These are phyloP conservation scores for Frankliniella intonsa DNA, from an alignment of 2,888 invertebrate genomes.

Conservation along the genomic window DNA sequence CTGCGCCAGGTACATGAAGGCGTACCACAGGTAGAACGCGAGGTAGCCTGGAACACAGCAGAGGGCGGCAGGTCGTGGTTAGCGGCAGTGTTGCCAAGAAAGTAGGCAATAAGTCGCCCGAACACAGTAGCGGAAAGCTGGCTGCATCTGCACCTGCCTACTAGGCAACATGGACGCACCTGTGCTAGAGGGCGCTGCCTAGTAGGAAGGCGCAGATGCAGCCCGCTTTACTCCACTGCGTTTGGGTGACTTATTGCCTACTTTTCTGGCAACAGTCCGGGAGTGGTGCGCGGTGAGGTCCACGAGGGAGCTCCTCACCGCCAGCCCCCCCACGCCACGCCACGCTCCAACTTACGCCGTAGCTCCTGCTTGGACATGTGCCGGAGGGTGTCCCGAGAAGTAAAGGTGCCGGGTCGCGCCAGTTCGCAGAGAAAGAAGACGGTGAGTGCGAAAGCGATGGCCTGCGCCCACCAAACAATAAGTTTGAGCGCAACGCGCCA, in stretches of 20 bases:
- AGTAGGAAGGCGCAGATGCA: too few species aligned
- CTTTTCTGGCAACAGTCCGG: too few species aligned
- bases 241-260: too few species aligned
- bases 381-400: neutral
- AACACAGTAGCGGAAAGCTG: too few species aligned
- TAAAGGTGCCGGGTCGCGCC: neutral
- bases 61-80: neutral
- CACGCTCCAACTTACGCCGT: neutral
- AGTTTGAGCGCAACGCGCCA: neutral
- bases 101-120: too few species aligned
- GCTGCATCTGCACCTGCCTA: too few species aligned
- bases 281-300: too few species aligned
- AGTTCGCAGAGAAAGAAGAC: neutral
- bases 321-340: neutral
- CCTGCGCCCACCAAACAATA: neutral
- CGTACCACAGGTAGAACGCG: slow-evolving; percentile 15
- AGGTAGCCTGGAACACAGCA: neutral
- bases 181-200: too few species aligned
- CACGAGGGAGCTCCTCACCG: too few species aligned
- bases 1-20: slow-evolving; percentile 1
- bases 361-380: neutral
- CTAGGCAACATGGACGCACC: too few species aligned
- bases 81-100: too few species aligned
- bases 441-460: neutral
- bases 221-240: too few species aligned